Conservation (phyloP, 37 sponge, comb jelly and placozoan genomes). For the Ephydatia muelleri region DNA sequence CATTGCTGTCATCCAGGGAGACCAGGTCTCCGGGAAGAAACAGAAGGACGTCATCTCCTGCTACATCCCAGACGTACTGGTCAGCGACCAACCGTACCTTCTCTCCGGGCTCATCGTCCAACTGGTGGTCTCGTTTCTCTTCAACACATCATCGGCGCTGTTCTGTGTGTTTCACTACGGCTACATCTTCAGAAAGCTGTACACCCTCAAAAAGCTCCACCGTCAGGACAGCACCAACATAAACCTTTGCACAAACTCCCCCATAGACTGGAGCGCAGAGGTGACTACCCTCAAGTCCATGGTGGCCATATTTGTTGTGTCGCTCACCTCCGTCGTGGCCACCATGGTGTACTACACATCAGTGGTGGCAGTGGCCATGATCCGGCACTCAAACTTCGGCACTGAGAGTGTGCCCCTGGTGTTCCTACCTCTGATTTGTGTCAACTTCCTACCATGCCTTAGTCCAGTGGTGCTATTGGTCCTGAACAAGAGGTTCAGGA, state of each 20-base stretch:
- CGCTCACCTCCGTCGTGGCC: not conserved
- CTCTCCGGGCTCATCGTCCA: not conserved
- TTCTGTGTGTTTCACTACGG: not conserved
- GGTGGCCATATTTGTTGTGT: not conserved
- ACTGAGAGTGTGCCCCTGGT: not conserved
- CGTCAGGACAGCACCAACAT: not conserved
- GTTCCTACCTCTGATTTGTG: not conserved
- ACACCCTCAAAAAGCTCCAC: not conserved
- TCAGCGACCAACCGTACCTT: not conserved
- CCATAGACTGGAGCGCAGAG: not conserved
- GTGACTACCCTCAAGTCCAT: not conserved
- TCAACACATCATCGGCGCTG: not conserved
- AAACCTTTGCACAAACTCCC: not conserved
- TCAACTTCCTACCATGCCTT: not conserved
- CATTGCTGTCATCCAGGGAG: not conserved
- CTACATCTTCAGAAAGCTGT: not conserved
- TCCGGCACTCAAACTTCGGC: not conserved
- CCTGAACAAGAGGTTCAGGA: not conserved
- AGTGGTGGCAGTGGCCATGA: not conserved
- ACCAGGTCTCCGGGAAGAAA: not conserved
- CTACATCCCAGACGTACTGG: not conserved
- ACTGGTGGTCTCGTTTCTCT: not conserved
- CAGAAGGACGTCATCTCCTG: not conserved
- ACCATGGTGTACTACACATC: not conserved
- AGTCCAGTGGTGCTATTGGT: not conserved